These are phyloP conservation scores for Oryzias woworae DNA, from an alignment of 2,113 vertebrate genomes.

Conservation along the genomic window DNA sequence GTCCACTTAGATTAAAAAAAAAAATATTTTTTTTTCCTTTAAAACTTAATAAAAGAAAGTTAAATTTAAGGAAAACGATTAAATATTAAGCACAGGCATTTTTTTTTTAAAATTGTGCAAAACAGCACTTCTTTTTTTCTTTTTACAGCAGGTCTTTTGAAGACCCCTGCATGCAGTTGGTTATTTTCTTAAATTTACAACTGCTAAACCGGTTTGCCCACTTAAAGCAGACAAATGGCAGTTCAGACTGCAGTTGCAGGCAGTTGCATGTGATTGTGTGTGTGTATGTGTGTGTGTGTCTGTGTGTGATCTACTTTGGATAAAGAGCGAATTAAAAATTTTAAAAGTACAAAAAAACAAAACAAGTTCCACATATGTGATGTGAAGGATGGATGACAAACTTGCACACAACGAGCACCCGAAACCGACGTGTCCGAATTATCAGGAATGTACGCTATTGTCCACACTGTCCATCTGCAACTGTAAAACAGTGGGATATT, in stretches of 20 bases:
- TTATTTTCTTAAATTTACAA: slow-evolving; percentile 64
- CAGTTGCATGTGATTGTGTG: slow-evolving; percentile 60
- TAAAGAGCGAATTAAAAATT: slow-evolving; percentile 58
- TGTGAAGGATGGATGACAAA: slow-evolving; percentile 66
- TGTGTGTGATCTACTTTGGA: slow-evolving; percentile 57
- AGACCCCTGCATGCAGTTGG: slow-evolving; percentile 61
- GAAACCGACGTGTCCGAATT: slow-evolving; percentile 63
- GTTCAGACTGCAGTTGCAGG: slow-evolving; percentile 73
- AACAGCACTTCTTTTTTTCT: slow-evolving; percentile 73
- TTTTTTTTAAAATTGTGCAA: slow-evolving; percentile 82
- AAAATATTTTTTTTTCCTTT: slow-evolving; percentile 70
- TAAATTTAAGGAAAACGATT: slow-evolving; percentile 76
- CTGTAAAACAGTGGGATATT: slow-evolving; percentile 50
- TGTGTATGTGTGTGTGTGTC: slow-evolving; percentile 43
- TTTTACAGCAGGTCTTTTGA: slow-evolving; percentile 57
- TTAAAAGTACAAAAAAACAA: slow-evolving; percentile 59
- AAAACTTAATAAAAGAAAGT: slow-evolving; percentile 72
- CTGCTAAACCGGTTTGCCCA: slow-evolving; percentile 62
- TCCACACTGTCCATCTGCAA: slow-evolving; percentile 67
- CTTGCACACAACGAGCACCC: slow-evolving; percentile 64
- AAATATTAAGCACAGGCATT: slow-evolving; percentile 80
- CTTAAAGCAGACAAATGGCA: slow-evolving; percentile 57
- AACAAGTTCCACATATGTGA: slow-evolving; percentile 65
- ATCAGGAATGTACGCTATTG: slow-evolving; percentile 74
- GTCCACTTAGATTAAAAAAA: slow-evolving; percentile 78